Percentiles rank a stretch among this genome's conserved stretches.
These are phyloP conservation scores for Casuarius casuarius DNA, from an alignment of 2,113 vertebrate species.

Conservation along the genomic window DNA sequence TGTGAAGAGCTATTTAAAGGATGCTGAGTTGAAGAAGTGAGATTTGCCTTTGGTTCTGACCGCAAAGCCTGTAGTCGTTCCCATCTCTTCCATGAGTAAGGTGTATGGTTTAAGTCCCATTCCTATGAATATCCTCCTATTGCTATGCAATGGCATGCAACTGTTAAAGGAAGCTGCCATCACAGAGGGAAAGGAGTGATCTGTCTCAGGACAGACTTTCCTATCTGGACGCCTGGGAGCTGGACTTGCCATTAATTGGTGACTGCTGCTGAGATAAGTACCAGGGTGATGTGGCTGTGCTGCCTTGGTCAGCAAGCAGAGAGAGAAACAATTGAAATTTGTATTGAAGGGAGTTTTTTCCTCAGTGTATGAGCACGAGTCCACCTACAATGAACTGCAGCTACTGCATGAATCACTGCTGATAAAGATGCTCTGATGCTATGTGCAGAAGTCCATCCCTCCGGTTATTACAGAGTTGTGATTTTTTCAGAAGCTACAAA, in stretches of 20 bases:
- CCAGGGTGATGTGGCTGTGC: not conserved
- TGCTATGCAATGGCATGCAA: not conserved
- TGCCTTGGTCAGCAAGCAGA: not conserved
- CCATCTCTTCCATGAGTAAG: not conserved
- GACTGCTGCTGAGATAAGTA: not conserved
- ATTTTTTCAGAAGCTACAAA: not conserved
- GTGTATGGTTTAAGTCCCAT: not conserved
- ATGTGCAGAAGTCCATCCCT: not conserved
- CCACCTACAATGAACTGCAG: not conserved
- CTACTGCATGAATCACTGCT: not conserved
- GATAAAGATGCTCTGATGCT: not conserved
- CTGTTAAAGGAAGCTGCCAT: not conserved
- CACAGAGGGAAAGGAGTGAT: not conserved
- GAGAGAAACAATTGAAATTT: not conserved
- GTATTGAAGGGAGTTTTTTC: not conserved
- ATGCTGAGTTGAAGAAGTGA: not conserved
- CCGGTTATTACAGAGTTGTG: not conserved
- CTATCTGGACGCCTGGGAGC: not conserved
- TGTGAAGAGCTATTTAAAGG: not conserved
- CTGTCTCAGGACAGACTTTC: not conserved
- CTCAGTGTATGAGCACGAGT: not conserved
- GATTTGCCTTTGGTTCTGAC: not conserved
- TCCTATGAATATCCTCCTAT: not conserved
- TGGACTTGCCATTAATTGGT: not conserved
- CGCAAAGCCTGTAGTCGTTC: not conserved